Base-by-base conservation (phyloP, 1,140 invertebrate genomes). In the Trichoplusia ni region DNA sequence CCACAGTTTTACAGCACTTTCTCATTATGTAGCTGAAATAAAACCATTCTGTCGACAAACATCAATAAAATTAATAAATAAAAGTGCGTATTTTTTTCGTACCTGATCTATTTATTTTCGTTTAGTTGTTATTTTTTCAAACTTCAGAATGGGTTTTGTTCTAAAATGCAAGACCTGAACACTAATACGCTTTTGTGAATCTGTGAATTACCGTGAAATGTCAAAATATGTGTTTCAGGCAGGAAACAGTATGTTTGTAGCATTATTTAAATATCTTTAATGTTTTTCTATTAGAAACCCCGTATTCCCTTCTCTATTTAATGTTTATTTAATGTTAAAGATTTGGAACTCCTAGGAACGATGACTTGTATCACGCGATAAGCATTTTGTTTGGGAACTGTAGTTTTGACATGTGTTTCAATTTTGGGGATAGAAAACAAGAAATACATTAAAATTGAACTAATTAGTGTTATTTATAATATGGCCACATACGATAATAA, bases 401-500 rank as follows among this genome's bases (percentile, higher is more conserved):
- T 37, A 56, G 42, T 16, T 58, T 58, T 58, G 73, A 75, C 64
- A 70, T 68, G 68, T 74, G 64, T 70, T 62, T 67, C 42, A 64
- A 54, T 70, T 68, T 67, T 58, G 27, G 44, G 23, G 51, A 38
- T 49, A 31, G 46, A 53, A 61, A 70, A 46, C 62, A 58, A 61
- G 42, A 66, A 67, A 64, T 31, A 58, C 27, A 63, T 23, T 67
- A 49, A 44, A 61, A 56, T 47, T 51, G 23, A 37, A 47, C 27
- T 54, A 44, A 69, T 54, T 62, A 33, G 33, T 44, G 25, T 27
- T 31, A 58, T 31, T 51, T 27, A 58, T 29, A 62, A 16, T 2
- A 98, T 98, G 97, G 97, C 97, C 67, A 94, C 97, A 49, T 98
- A 97, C 84, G 97, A 98, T 85, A 97, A 98, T 86, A 95, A 95